Evolutionary conservation across 2,797 vertebrate genomes (phyloP).

Genomic region (Chaenodraco wilsoni): DNA sequence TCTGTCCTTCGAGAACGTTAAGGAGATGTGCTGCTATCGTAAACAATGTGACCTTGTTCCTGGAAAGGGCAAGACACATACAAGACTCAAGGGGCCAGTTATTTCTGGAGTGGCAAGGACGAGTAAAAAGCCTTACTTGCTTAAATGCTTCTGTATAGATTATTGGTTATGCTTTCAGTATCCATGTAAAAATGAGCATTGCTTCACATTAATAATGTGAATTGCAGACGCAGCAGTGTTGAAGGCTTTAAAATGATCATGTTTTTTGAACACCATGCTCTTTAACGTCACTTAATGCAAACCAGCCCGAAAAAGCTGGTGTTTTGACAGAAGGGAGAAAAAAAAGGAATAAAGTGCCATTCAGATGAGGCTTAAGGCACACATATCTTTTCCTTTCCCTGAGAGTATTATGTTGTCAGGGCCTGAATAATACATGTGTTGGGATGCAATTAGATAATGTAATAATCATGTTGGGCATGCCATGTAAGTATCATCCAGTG

Average conservation of each 20-base stretch:
- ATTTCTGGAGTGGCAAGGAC: conserved; percentile 50
- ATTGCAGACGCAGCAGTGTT: conserved; percentile 26
- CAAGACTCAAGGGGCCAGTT: conserved; percentile 56
- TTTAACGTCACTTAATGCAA: conserved; percentile 12
- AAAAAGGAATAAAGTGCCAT: conserved; percentile 35
- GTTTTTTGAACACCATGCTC: not conserved
- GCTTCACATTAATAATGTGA: conserved; percentile 46
- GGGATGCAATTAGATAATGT: conserved; percentile 72
- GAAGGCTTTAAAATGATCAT: conserved; percentile 26
- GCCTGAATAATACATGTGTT: conserved; percentile 69
- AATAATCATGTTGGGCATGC: conserved; percentile 67
- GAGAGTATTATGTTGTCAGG: conserved; percentile 58
- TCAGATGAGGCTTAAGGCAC: conserved; percentile 49
- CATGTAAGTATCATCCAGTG: conserved; percentile 45
- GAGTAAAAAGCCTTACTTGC: conserved; percentile 29
- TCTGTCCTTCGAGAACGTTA: conserved; percentile 48
- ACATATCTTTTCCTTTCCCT: conserved; percentile 50
- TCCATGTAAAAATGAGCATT: conserved; percentile 40
- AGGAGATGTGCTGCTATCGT: conserved; percentile 48
- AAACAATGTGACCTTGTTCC: conserved; percentile 71
- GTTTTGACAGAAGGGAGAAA: conserved; percentile 42
- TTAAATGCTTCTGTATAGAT: conserved; percentile 39
- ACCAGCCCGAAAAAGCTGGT: not conserved
- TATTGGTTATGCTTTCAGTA: conserved; percentile 49
- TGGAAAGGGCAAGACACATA: conserved; percentile 54